Conservation (phyloP, 2,888 invertebrate species). For the Heliconius erato region DNA sequence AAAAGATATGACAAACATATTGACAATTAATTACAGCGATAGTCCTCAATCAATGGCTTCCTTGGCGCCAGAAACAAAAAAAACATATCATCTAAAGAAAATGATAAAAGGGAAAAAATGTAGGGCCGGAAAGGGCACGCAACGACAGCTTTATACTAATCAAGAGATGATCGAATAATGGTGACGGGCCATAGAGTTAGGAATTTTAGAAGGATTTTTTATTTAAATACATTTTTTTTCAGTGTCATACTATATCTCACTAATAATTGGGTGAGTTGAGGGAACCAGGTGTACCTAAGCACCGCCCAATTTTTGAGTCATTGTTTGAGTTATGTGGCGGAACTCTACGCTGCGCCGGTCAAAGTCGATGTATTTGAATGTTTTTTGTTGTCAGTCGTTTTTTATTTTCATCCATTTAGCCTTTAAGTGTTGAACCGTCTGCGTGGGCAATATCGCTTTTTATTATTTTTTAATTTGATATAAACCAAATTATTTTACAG, state of each 20-base stretch:
- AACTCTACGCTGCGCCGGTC: background rate
- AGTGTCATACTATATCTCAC: background rate
- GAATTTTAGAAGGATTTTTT: background rate
- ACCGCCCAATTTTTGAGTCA: background rate
- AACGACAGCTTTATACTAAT: slow-evolving; percentile 57
- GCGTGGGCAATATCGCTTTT: too few relatives aligned
- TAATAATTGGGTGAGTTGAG: background rate
- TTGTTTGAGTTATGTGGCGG: background rate
- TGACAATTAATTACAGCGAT: slow-evolving; percentile 61
- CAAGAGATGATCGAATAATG: slow-evolving; percentile 57
- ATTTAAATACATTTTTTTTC: background rate
- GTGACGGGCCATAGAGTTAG: slow-evolving; percentile 43
- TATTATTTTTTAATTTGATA: too few relatives aligned
- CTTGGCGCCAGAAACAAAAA: slow-evolving; percentile 70
- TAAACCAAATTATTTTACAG: too few relatives aligned
- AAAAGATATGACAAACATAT: slow-evolving; percentile 47
- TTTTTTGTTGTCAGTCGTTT: too few relatives aligned
- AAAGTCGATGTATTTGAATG: too few relatives aligned
- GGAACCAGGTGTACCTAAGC: background rate
- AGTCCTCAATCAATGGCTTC: slow-evolving; percentile 68
- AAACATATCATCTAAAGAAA: slow-evolving; percentile 71
- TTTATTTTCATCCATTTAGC: too few relatives aligned
- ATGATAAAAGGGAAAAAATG: slow-evolving; percentile 71
- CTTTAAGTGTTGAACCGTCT: too few relatives aligned
- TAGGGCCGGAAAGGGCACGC: slow-evolving; percentile 70